Conservation (phyloP, 1,140 invertebrate species). For the Cepaea nemoralis region DNA sequence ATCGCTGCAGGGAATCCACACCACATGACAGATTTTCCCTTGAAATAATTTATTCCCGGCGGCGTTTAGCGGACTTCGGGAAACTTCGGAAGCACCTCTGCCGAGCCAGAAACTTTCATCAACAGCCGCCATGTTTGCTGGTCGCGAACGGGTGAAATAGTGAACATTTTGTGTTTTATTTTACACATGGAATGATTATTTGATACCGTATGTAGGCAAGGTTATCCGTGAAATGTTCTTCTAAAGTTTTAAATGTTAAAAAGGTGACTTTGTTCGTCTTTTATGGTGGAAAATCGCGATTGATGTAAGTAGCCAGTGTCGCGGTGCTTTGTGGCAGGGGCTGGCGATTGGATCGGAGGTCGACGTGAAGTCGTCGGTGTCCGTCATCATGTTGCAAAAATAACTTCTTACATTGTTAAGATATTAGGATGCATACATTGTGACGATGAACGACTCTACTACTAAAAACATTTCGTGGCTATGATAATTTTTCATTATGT, state of each 20-base stretch:
- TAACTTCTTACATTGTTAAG: constrained; percentile 39
- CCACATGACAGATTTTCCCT: constrained; percentile 57
- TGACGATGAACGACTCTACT: constrained; percentile 42
- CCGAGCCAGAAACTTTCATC: constrained; percentile 89
- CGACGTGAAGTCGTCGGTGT: constrained; percentile 43
- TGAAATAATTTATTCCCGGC: constrained; percentile 66
- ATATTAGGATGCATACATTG: constrained; percentile 40
- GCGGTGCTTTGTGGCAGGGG: constrained; percentile 44
- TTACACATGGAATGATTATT: constrained; percentile 37
- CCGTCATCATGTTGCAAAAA: constrained; percentile 39
- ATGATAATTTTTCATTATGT: constrained; percentile 41
- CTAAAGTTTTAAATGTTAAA: constrained; percentile 48
- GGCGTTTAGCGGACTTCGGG: constrained; percentile 74
- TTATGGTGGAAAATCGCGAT: constrained; percentile 53
- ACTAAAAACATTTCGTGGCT: constrained; percentile 20
- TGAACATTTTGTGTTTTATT: constrained; percentile 50
- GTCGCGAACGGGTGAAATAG: constrained; percentile 74
- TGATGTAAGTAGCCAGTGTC: constrained; percentile 36
- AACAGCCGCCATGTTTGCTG: constrained; percentile 91
- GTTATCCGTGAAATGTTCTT: constrained; percentile 40
- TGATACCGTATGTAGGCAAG: constrained; percentile 41
- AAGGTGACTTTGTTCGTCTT: constrained; percentile 50
- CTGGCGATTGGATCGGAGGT: constrained; percentile 41
- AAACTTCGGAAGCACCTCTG: constrained; percentile 79
- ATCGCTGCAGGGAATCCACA: constrained; percentile 37